These are phyloP conservation scores for Apodemia zela DNA, from an alignment of 2,888 invertebrate species.

Conservation along the genomic window DNA sequence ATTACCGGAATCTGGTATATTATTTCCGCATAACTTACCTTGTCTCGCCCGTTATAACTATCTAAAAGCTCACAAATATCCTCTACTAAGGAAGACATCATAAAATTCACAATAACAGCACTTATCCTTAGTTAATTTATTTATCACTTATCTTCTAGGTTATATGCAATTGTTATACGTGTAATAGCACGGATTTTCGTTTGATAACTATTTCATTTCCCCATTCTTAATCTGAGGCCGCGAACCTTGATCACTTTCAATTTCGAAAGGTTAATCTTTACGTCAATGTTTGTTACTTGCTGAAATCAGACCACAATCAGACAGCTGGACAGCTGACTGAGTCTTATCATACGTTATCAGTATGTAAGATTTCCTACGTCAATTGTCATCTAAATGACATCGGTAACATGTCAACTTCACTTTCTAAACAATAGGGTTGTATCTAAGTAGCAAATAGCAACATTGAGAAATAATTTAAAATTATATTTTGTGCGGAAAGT, in stretches of 20 bases:
- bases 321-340: slow-evolving; percentile 38
- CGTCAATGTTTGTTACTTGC: background rate
- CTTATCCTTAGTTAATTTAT: slow-evolving; percentile 29
- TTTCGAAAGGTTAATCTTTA: slow-evolving; percentile 52
- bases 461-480: too few relatives aligned
- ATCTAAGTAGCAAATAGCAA: too few relatives aligned
- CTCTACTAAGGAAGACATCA: slow-evolving; percentile 63
- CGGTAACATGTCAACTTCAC: too few relatives aligned
- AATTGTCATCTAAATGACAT: too few relatives aligned
- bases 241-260: slow-evolving; percentile 38
- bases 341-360: too few relatives aligned
- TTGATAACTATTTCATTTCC: slow-evolving; percentile 63
- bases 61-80: slow-evolving; percentile 87
- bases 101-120: slow-evolving; percentile 25
- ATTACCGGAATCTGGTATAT: slow-evolving; percentile 43
- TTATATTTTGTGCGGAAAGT: too few relatives aligned
- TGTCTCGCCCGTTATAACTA: slow-evolving; percentile 92
- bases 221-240: slow-evolving; percentile 45
- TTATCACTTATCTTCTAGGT: slow-evolving; percentile 40
- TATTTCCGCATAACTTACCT: slow-evolving; percentile 79
- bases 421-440: too few relatives aligned
- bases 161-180: slow-evolving; percentile 31
- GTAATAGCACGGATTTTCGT: slow-evolving; percentile 42
- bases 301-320: slow-evolving; percentile 1
- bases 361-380: too few relatives aligned